Evolutionary conservation across 2,113 vertebrate species (phyloP).

Genomic region (Epinephelus moara): DNA sequence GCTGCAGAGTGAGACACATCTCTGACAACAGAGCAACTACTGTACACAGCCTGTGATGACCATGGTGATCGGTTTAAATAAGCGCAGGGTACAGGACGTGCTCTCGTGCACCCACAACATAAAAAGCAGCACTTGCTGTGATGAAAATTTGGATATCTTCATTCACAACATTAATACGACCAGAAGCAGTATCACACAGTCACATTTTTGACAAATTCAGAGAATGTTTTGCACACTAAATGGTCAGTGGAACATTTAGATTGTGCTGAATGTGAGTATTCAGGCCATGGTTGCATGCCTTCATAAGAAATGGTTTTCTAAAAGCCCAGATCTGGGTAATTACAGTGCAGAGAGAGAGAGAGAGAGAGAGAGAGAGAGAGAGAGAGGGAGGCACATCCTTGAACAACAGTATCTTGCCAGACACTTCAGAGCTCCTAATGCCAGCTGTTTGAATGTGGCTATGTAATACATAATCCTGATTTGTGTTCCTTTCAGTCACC

Average conservation of each 20-base stretch:
- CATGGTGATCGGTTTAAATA: conserved; percentile 65
- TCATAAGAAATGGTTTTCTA: conserved; percentile 56
- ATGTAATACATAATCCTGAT: conserved; percentile 84
- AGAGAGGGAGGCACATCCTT: conserved; percentile 57
- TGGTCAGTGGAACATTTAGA: conserved; percentile 34
- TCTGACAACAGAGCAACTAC: conserved; percentile 71
- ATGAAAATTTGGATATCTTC: neutral
- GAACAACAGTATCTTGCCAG: conserved; percentile 70
- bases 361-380: conserved; percentile 14
- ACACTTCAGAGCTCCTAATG: conserved; percentile 72
- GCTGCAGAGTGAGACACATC: conserved; percentile 76
- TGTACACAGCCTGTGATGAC: conserved; percentile 65
- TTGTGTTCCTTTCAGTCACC: conserved; percentile 77
- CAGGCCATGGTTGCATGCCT: conserved; percentile 40
- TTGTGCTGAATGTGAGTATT: conserved; percentile 34
- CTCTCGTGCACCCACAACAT: conserved; percentile 16
- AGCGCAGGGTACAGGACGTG: conserved; percentile 29
- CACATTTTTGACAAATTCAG: conserved; percentile 17
- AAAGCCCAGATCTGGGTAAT: conserved; percentile 69
- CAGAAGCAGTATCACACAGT: conserved; percentile 12
- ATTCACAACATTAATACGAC: neutral
- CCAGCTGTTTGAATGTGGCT: conserved; percentile 76
- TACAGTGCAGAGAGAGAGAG: conserved; percentile 52
- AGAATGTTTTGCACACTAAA: conserved; percentile 17
- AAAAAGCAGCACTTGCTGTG: neutral